These are phyloP conservation scores for Hydrotaea diabolus DNA, from an alignment of 2,888 invertebrate species.

Conservation along the genomic window DNA sequence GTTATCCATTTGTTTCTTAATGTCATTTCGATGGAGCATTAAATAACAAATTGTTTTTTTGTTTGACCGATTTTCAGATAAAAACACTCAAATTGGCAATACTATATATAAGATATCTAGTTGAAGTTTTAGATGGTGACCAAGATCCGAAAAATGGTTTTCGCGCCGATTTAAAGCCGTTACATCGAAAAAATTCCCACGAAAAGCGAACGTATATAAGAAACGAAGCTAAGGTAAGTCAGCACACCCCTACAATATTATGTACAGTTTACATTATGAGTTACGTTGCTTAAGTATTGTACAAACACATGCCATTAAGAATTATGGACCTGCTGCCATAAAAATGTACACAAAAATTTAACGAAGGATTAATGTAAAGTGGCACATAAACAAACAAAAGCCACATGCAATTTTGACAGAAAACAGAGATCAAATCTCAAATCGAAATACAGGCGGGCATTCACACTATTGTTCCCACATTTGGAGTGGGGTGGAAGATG, in stretches of 20 bases:
- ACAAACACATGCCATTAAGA: constrained; percentile 33
- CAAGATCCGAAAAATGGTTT: constrained; percentile 92
- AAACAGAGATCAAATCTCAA: constrained; percentile 55
- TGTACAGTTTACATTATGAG: constrained; percentile 18
- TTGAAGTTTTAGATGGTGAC: constrained; percentile 93
- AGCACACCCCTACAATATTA: not conserved
- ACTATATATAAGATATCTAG: constrained; percentile 94
- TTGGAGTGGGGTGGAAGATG: not conserved
- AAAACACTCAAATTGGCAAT: constrained; percentile 96
- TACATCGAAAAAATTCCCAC: constrained; percentile 78
- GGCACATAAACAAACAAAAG: constrained; percentile 5
- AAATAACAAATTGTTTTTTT: no score
- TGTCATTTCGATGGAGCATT: no score
- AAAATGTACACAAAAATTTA: constrained; percentile 9
- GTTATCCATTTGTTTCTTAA: no score
- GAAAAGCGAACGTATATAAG: constrained; percentile 75
- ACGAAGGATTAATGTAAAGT: constrained; percentile 48
- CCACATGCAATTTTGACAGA: constrained; percentile 54
- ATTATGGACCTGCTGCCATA: constrained; percentile 25
- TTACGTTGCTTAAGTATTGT: constrained; percentile 26
- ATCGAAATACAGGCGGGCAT: constrained; percentile 20
- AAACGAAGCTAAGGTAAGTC: constrained; percentile 76
- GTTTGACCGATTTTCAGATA: constrained; percentile 84
- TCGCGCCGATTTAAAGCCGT: constrained; percentile 89
- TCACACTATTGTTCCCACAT: not conserved